These are phyloP conservation scores for Microcebus tavaratra DNA, from an alignment of 2,113 vertebrate genomes.

Conservation along the genomic window DNA sequence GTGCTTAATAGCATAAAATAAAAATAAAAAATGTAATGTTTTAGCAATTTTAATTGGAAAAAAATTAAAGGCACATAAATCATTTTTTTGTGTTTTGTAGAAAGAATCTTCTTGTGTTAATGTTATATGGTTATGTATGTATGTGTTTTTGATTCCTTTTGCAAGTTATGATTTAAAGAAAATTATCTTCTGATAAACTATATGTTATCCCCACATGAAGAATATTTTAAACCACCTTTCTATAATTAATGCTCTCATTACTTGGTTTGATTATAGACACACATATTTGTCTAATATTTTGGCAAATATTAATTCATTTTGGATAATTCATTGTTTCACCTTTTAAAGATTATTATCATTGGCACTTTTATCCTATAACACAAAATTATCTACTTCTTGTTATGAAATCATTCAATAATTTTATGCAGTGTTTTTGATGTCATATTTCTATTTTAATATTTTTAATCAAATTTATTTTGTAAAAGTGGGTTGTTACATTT, in stretches of 20 bases:
- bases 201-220: background rate
- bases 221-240: background rate
- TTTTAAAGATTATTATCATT: conserved; percentile 65
- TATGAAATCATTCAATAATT: conserved; percentile 75
- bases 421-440: conserved; percentile 66
- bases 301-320: background rate
- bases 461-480: conserved; percentile 74
- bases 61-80: conserved; percentile 38
- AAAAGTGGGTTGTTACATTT: conserved; percentile 75
- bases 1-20: background rate
- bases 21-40: background rate
- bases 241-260: conserved; percentile 45
- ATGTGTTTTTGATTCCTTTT: background rate
- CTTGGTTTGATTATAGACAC: conserved; percentile 6
- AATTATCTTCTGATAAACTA: background rate
- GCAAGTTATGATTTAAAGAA: conserved; percentile 54
- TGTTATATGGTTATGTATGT: background rate
- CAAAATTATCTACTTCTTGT: conserved; percentile 71
- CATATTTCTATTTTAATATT: conserved; percentile 63
- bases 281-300: conserved; percentile 28
- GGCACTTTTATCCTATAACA: conserved; percentile 59
- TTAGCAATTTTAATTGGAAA: conserved; percentile 31
- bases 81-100: conserved; percentile 32
- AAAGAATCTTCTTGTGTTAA: background rate
- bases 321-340: conserved; percentile 70